Evolutionary conservation across 2,113 vertebrate genomes (phyloP).

Genomic region (Xenotilapia caudafasciata): DNA sequence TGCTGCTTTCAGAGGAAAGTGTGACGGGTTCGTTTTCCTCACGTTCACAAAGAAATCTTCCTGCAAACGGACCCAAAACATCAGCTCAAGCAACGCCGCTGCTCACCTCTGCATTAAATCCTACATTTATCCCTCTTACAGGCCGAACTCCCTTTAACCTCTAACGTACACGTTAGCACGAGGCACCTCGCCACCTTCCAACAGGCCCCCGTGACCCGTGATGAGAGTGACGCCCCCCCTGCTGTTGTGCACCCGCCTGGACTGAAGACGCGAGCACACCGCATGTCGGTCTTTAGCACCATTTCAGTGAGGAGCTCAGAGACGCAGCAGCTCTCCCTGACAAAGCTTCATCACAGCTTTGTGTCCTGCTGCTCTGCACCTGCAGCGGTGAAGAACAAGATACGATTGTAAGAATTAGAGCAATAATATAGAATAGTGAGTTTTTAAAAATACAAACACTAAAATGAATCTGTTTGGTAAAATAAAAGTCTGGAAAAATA

Average conservation of each 20-base stretch:
- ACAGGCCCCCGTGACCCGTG: background rate
- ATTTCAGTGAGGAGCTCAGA: background rate
- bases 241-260: rapidly evolving
- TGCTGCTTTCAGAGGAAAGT: background rate
- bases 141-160: background rate
- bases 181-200: background rate
- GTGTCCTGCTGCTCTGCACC: background rate
- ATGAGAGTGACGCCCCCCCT: background rate
- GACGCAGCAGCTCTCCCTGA: background rate
- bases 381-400: background rate
- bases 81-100: background rate
- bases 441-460: background rate
- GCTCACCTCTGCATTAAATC: background rate
- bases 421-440: background rate
- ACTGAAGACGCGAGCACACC: background rate
- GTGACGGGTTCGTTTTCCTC: background rate
- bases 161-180: background rate
- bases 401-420: background rate
- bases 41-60: background rate
- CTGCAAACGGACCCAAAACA: background rate
- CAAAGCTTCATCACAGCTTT: background rate
- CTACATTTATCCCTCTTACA: background rate
- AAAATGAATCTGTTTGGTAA: background rate
- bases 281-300: background rate
- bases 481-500: background rate